Percentiles rank a stretch among this genome's conserved stretches.
phyloP scores from a whole-genome alignment of 2,113 vertebrate species.

The Tachysurus vachellii region DNA sequence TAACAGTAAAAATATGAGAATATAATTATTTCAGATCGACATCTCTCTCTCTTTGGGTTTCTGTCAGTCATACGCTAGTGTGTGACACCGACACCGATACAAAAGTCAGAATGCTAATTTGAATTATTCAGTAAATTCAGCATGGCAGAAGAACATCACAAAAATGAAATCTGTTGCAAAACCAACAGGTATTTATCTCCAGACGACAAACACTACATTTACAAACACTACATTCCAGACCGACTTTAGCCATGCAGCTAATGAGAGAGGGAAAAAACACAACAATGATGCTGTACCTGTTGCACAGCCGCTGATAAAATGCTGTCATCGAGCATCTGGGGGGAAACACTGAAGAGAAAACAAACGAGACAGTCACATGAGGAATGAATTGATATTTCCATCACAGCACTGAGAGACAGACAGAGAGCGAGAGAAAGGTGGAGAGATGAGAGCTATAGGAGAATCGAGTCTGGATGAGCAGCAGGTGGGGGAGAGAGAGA shows the following conservation, averaged over 20 bases:
- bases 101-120: neutral
- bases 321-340: slow-evolving; percentile 54
- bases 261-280: slow-evolving; percentile 33
- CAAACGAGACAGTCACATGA: slow-evolving; percentile 47
- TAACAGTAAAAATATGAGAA: neutral
- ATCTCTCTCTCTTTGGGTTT: neutral
- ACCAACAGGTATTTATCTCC: neutral
- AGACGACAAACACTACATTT: neutral
- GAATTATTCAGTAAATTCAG: neutral
- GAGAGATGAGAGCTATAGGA: slow-evolving; percentile 21
- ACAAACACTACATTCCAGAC: neutral
- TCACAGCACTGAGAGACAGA: slow-evolving; percentile 37
- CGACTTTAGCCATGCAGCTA: neutral
- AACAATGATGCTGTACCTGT: slow-evolving; percentile 68
- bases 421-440: slow-evolving; percentile 47
- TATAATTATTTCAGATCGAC: neutral
- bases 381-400: slow-evolving; percentile 50
- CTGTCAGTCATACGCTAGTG: neutral
- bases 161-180: neutral
- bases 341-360: slow-evolving; percentile 15
- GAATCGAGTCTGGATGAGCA: slow-evolving; percentile 33
- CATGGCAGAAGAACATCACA: neutral
- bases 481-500: slow-evolving; percentile 36
- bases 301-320: slow-evolving; percentile 59
- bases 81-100: neutral